A percentile compares a stretch with the other conserved stretches of the same genome.
Evolutionary conservation across 2,888 invertebrate genomes (phyloP).

Genomic region (Neoaliturus tenellus): DNA sequence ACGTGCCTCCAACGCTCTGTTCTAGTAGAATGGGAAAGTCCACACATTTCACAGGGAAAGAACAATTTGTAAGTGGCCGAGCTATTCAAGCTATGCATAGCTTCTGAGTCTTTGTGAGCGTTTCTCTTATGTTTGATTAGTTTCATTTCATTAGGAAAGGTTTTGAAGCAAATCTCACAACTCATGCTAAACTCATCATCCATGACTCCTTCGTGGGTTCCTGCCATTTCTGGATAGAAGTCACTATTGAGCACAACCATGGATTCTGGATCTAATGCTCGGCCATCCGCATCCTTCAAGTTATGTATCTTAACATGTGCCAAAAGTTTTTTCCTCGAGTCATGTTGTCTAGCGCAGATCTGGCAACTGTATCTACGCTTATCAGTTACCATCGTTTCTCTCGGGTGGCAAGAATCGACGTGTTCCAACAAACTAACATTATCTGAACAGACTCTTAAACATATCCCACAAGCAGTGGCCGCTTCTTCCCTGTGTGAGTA

Average conservation of each 20-base stretch:
- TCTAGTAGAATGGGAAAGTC: slow-evolving; percentile 73
- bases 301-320: slow-evolving; percentile 76
- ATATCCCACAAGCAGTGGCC: slow-evolving; percentile 76
- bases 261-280: slow-evolving; percentile 68
- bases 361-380: slow-evolving; percentile 69
- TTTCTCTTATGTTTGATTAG: slow-evolving; percentile 73
- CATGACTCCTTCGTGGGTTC: slow-evolving; percentile 49
- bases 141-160: slow-evolving; percentile 73
- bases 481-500: slow-evolving; percentile 75
- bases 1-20: slow-evolving; percentile 75
- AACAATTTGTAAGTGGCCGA: slow-evolving; percentile 61
- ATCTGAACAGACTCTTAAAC: slow-evolving; percentile 74
- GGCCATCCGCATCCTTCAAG: slow-evolving; percentile 70
- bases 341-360: slow-evolving; percentile 76
- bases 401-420: slow-evolving; percentile 73
- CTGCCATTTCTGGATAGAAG: slow-evolving; percentile 63
- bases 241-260: slow-evolving; percentile 68
- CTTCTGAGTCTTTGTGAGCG: slow-evolving; percentile 67
- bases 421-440: slow-evolving; percentile 74
- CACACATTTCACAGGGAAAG: slow-evolving; percentile 73
- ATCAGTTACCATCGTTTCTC: slow-evolving; percentile 65
- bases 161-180: slow-evolving; percentile 73
- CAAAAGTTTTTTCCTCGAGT: slow-evolving; percentile 74
- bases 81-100: slow-evolving; percentile 55
- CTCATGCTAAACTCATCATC: slow-evolving; percentile 65